Evolutionary conservation across 2,888 invertebrate genomes (phyloP).

Genomic region (Thelaira solivaga): DNA sequence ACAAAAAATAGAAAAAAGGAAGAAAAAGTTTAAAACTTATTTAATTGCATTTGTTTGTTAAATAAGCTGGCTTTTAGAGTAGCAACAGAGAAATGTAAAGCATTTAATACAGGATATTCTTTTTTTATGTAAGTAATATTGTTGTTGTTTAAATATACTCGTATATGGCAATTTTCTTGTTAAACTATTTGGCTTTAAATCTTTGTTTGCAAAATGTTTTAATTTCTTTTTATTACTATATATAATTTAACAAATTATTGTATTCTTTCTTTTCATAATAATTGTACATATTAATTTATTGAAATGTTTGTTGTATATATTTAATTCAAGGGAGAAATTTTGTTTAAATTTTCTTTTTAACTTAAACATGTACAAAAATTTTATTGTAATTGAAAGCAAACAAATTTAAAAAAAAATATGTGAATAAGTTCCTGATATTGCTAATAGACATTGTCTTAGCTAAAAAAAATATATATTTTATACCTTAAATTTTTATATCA

Average conservation of each 20-base stretch:
- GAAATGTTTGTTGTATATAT: constrained; percentile 6
- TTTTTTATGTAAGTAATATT: background rate
- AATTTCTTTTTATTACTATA: constrained; percentile 13
- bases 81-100: background rate
- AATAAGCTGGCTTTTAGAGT: background rate
- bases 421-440: constrained; percentile 51
- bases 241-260: constrained; percentile 49
- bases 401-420: constrained; percentile 3
- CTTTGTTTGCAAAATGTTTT: constrained; percentile 33
- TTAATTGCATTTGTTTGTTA: constrained; percentile 26
- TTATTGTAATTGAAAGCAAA: constrained; percentile 33
- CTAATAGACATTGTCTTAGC: constrained; percentile 38
- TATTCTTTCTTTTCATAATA: constrained; percentile 39
- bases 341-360: constrained; percentile 11
- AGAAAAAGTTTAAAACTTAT: constrained; percentile 32
- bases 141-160: background rate
- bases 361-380: constrained; percentile 29
- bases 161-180: constrained; percentile 47
- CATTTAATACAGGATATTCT: background rate
- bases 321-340: constrained; percentile 20
- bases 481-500: background rate
- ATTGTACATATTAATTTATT: constrained; percentile 34
- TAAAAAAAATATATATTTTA: constrained; percentile 7
- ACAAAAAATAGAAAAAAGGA: background rate
- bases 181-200: constrained; percentile 56